A percentile compares a stretch with the other conserved stretches of the same genome.
These are phyloP conservation scores for Gymnoscelis rufifasciata DNA, from an alignment of 2,888 invertebrate genomes.

Conservation along the genomic window DNA sequence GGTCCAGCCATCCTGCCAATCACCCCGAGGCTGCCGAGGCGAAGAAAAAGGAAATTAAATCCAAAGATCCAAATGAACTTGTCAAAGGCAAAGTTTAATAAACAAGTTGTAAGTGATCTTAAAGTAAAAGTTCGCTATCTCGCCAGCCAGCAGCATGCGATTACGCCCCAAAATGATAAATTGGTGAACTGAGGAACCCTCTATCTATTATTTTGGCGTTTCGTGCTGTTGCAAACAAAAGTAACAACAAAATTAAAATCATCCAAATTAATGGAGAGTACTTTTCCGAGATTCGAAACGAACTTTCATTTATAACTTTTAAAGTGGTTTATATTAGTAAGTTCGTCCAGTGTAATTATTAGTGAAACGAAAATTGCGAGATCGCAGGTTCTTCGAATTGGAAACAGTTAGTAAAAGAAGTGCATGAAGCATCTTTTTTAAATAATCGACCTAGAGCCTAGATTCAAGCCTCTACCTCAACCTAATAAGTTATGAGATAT, in stretches of 20 bases:
- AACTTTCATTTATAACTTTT: too few relatives aligned
- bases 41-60: constrained; percentile 33
- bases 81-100: constrained; percentile 47
- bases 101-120: constrained; percentile 47
- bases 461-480: too few relatives aligned
- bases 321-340: too few relatives aligned
- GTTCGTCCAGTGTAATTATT: too few relatives aligned
- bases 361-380: too few relatives aligned
- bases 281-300: too few relatives aligned
- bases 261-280: too few relatives aligned
- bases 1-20: neutral
- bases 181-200: constrained; percentile 14
- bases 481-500: too few relatives aligned
- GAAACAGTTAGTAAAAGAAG: too few relatives aligned
- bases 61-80: constrained; percentile 28
- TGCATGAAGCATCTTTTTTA: too few relatives aligned
- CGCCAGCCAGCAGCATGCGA: constrained; percentile 36
- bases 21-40: neutral
- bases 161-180: constrained; percentile 20
- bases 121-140: constrained; percentile 57
- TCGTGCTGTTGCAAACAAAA: neutral
- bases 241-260: neutral
- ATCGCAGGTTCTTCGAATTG: too few relatives aligned
- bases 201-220: constrained; percentile 16
- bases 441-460: too few relatives aligned